Evolutionary conservation across 2,888 invertebrate species (phyloP), one percentile per base, ranked within the genome.

Genomic region (Mellilla xanthometata): DNA sequence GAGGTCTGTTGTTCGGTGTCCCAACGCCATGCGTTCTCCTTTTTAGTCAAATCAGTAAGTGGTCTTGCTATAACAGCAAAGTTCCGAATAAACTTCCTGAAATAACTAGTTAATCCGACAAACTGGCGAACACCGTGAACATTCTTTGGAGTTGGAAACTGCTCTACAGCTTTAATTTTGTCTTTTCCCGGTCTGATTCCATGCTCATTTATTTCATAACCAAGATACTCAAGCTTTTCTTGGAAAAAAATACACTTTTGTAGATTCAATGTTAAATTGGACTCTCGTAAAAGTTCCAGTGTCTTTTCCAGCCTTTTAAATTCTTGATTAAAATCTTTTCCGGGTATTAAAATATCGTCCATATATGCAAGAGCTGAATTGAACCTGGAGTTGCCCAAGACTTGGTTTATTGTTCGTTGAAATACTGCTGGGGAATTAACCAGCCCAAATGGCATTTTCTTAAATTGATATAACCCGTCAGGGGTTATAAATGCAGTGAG

Each of bases 201-300:
- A 3, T 0, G 8, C 0, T 35, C n/a, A 7, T 33, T 39, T n/a
- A 45, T 39, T 19, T 45, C 45, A 3, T 19, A 45, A 4, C 45
- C 45, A 8, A 45, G 19, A 13, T 45, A 39, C 1, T 39, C 15
- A 4, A 45, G 33, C 2, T 7, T 28, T 5, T 34, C 26, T 19
- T 36, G 31, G 2, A 47, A 7, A 27, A 47, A 47, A 12, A 13
- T 29, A 12, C 46, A 47, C 11, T 47, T 47, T 1, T 30, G 27
- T 8, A 40, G 8, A 24, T 19, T 19, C 4, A 45, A 8, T 5
- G 29, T 39, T 2, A 46, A 19, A 1, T 43, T 15, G 1, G 44
- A 34, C 0, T 26, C 15, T 6, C 15, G 15, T 19, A 1, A 19
- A 19, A 19, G 15, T 19, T 6, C 15, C 15, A 19, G 15, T 19